These are phyloP conservation scores for Polydrusus cervinus DNA, from an alignment of 2,888 invertebrate genomes.

Conservation along the genomic window DNA sequence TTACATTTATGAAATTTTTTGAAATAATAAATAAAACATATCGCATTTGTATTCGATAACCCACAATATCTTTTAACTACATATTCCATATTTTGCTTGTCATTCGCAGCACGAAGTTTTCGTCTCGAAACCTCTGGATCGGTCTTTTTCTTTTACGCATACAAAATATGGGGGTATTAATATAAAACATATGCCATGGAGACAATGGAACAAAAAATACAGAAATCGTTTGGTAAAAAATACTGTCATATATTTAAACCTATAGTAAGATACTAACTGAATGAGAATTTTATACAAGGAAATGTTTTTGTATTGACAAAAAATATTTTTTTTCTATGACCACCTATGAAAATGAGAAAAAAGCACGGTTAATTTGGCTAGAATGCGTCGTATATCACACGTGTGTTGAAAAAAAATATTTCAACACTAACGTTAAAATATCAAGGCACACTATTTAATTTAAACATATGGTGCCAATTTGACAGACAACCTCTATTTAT, in stretches of 20 bases:
- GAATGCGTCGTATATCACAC: no score
- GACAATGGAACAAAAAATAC: neutral
- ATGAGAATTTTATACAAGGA: no score
- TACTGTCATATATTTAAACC: neutral
- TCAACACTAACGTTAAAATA: no score
- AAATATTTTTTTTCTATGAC: no score
- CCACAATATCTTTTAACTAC: conserved; percentile 13
- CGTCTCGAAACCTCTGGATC: conserved; percentile 46
- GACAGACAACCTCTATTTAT: no score
- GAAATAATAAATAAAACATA: conserved; percentile 5
- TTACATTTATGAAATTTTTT: neutral
- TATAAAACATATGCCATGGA: conserved; percentile 17
- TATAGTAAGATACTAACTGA: neutral
- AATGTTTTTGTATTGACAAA: no score
- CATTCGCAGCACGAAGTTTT: conserved; percentile 55
- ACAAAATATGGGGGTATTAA: conserved; percentile 30
- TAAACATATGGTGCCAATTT: no score
- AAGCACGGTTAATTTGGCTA: no score
- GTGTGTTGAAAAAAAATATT: no score
- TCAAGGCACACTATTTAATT: no score
- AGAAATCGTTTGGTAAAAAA: conserved; percentile 6
- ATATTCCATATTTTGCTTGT: conserved; percentile 22
- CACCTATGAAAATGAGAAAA: no score
- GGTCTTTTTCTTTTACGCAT: conserved; percentile 30
- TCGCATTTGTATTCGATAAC: conserved; percentile 1